Percentiles rank a stretch among this genome's conserved stretches.
phyloP scores from a whole-genome alignment of 2,888 invertebrate species.

The Acanthosepion esculentum region DNA sequence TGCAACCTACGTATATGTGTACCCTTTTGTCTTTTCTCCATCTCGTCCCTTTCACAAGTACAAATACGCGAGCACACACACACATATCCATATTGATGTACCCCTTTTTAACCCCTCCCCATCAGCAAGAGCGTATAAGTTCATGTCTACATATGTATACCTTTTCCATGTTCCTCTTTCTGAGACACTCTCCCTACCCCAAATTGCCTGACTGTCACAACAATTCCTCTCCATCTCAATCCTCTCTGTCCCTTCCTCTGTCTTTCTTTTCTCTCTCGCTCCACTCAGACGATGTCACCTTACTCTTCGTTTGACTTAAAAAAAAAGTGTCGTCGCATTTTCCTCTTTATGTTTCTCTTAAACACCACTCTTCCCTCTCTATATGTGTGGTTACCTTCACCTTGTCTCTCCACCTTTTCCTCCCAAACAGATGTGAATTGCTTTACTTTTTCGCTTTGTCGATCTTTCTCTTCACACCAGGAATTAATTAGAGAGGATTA shows the following conservation, averaged over 20 bases:
- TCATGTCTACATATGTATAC: not conserved
- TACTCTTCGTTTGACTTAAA: not conserved
- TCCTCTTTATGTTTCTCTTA: not conserved
- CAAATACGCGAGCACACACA: not conserved
- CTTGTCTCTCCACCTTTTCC: not conserved
- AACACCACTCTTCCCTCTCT: not conserved
- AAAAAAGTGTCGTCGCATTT: not conserved
- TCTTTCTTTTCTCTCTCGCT: not conserved
- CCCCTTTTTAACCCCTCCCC: not conserved
- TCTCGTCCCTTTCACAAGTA: not conserved
- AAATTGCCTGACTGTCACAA: not conserved
- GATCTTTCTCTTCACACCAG: not conserved
- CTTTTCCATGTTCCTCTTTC: not conserved
- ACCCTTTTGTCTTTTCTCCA: not conserved
- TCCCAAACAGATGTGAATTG: too few species aligned
- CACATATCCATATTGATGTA: not conserved
- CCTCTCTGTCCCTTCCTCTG: too few species aligned
- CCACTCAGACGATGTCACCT: not conserved
- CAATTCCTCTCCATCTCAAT: not conserved
- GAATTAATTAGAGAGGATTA: not conserved
- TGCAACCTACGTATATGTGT: not conserved
- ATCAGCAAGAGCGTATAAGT: not conserved
- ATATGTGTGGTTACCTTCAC: not conserved
- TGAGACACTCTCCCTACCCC: not conserved
- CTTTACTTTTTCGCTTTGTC: not conserved